These are phyloP conservation scores for Esox lucius DNA, from an alignment of 2,797 vertebrate species.

Conservation along the genomic window DNA sequence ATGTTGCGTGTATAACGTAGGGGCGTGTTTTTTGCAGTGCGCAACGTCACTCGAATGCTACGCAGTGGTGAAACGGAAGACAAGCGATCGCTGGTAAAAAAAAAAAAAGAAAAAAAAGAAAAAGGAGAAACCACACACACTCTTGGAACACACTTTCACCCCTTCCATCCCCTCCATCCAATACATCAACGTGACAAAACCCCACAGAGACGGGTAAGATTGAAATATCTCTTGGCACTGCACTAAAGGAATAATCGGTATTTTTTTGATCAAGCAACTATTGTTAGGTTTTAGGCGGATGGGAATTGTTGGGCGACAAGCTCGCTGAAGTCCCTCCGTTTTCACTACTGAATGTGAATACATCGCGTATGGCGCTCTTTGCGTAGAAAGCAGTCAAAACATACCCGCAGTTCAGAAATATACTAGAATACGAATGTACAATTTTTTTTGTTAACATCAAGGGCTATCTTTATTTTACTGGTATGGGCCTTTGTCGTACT, in stretches of 20 bases:
- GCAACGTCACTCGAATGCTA: conserved; percentile 21
- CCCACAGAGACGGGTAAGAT: conserved; percentile 11
- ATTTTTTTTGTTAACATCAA: not conserved
- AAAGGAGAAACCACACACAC: not conserved
- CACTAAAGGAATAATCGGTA: conserved; percentile 5
- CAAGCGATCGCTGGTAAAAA: conserved; percentile 6
- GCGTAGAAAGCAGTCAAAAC: conserved; percentile 5
- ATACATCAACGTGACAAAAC: conserved; percentile 2
- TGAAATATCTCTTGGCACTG: not conserved
- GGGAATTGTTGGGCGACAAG: not conserved
- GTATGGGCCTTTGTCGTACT: conserved; percentile 40
- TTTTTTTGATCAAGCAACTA: not conserved
- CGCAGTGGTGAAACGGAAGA: conserved; percentile 13
- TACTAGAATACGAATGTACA: not conserved
- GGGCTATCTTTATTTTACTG: conserved; percentile 30
- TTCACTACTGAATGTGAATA: conserved; percentile 11
- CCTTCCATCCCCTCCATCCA: conserved; percentile 4
- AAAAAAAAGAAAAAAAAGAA: not conserved
- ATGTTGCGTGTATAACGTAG: not conserved
- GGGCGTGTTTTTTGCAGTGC: conserved; percentile 12
- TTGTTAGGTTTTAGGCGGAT: conserved; percentile 17
- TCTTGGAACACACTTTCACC: not conserved
- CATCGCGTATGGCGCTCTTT: conserved; percentile 9
- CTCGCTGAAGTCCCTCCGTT: not conserved
- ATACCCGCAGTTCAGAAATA: conserved; percentile 2